Base-by-base conservation (phyloP, 2,113 vertebrate species). In the Panthera leo region DNA sequence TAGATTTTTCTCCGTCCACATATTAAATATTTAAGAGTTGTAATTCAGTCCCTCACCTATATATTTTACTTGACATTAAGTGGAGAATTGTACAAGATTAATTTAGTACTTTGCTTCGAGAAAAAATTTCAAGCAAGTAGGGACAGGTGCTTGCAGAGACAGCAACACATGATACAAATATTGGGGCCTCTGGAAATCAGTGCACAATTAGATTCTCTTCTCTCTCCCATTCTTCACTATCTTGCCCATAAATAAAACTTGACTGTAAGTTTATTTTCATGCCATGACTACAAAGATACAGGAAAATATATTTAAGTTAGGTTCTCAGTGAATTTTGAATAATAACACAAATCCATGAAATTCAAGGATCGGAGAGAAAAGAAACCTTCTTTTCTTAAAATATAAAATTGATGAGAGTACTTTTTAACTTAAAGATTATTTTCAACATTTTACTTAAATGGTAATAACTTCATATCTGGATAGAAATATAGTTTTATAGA, bases 361-460 rank as follows among this genome's bases (percentile, higher is more conserved):
- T 36, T 82, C 15, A 65, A 39, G 3, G 11, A 71, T 7, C 79
- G 12, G 12, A 88, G 0, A 9, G 2, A 79, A 13, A 16, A 36
- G 6, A 39, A 19, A 18, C 13, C 25, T 87, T 36, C 10, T 80
- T 76, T 67, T 19, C 42, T 8, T 87, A 84, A 93, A 91, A 76
- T 76, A 48, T 29, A 68, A 85, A 16, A 67, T 45, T 34, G 9
- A 55, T 73, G 19, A 85, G 34, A 55, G 13, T 61, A n/a, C 2
- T n/a, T 82, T 94, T 89, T 39, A 93, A 67, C 42, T 45, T 85
- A 85, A 90, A 67, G 48, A 19, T 80, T 42, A 93, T 58, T 97
- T 65, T 55, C 14, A 94, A 51, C 3, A 34, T 83, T 93, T 90
- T 53, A 73, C 11, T 51, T 85, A 96, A 87, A 89, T 84, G 3